Base-by-base conservation (phyloP, 2,113 vertebrate species). In the Hucho hucho region DNA sequence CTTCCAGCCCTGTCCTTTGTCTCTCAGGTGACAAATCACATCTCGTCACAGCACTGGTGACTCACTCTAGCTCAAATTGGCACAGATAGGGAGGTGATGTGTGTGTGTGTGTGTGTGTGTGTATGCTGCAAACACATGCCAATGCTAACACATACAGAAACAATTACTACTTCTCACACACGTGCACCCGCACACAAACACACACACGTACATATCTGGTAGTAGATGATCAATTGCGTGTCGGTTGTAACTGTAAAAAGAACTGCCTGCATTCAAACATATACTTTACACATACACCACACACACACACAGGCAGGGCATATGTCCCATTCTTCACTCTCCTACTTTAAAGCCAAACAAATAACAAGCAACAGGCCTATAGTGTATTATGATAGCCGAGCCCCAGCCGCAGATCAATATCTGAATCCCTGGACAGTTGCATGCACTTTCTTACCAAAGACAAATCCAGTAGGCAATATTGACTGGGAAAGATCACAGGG, bases 21-120 rank as follows among this genome's bases (percentile, higher is more conserved):
- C 29, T 32, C 29, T 32, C 29, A 32, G 29, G 29, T 32, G 29
- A 6, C 29, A 32, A 32, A 32, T 32, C 29, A 5, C 29, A 32
- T 32, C 29, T 32, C 5, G 5, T 32, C 29, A 32, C 29, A 32
- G 6, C 29, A 32, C 1, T 4, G 29, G 6, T 32, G 29, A 32
- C 29, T 32, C 29, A 32, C 29, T 28, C 28, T 28, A 28, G 28
- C 28, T 28, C 28, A 28, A 28, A 3, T 28, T 32, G 5, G 29
- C 29, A 32, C 5, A 32, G 5, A 32, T 28, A 28, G 28, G 28
- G 28, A 28, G 28, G 28, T 28, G 3, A 43, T 26, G 70, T 69
- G 73, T 74, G 75, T 87, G 77, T 81, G 58, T 61, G 58, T n/a
- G 58, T 22, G 58, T 70, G 73, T 78, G 71, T 64, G 73, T 16